Percentiles rank a stretch among this genome's conserved stretches.
These are phyloP conservation scores for Suncus etruscus DNA, from an alignment of 2,113 vertebrate species.

Conservation along the genomic window DNA sequence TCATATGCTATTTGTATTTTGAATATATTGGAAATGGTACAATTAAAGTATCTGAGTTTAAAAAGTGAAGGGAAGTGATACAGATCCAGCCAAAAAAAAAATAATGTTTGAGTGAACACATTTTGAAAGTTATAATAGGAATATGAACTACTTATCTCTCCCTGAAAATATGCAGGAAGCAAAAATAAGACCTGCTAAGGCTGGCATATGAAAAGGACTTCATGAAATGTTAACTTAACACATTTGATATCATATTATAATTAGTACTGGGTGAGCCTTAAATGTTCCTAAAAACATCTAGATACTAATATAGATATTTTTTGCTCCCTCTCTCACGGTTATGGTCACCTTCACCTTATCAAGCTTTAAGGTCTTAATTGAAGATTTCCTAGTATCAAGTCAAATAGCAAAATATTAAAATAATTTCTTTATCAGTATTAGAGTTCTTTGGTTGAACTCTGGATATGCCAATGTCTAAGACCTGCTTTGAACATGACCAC, in stretches of 20 bases:
- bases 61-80: slow-evolving; percentile 61
- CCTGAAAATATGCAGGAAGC: slow-evolving; percentile 80
- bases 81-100: slow-evolving; percentile 71
- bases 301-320: slow-evolving; percentile 57
- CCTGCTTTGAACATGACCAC: background rate
- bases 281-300: slow-evolving; percentile 78
- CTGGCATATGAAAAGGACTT: slow-evolving; percentile 82
- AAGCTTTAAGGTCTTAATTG: slow-evolving; percentile 42
- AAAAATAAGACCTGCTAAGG: slow-evolving; percentile 82
- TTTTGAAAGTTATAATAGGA: slow-evolving; percentile 82
- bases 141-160: slow-evolving; percentile 81
- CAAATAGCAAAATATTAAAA: slow-evolving; percentile 46
- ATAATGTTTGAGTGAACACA: slow-evolving; percentile 79
- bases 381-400: background rate
- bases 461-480: background rate
- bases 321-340: background rate
- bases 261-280: slow-evolving; percentile 73
- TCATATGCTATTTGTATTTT: slow-evolving; percentile 80
- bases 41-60: slow-evolving; percentile 80
- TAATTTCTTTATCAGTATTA: background rate
- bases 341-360: background rate
- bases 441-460: background rate
- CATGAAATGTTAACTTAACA: slow-evolving; percentile 85
- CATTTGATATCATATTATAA: slow-evolving; percentile 82
- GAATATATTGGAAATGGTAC: slow-evolving; percentile 77